Evolutionary conservation across 2,888 invertebrate genomes (phyloP), one percentile per base, ranked within the genome.

Genomic region (Pteria penguin): DNA sequence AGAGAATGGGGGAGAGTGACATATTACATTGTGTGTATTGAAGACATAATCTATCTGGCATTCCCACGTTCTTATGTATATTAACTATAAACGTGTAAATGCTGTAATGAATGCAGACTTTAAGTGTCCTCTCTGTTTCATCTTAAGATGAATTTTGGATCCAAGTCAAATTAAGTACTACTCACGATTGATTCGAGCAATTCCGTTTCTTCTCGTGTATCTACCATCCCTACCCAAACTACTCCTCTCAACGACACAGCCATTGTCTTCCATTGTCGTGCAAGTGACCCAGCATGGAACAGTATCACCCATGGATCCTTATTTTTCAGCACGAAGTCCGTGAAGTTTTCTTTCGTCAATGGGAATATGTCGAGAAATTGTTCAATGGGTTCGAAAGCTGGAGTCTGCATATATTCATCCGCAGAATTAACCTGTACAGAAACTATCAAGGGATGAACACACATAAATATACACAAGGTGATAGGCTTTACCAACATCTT

Each of bases 291-390:
- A 54, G 80, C 76, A 62, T 87, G 86, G 63, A 86, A 84, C 8
- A 87, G 76, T 1, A 86, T 73, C 22, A 87, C 80, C 87, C 87
- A 87, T 3, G 87, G 82, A 65, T 87, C 87, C 31, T 77, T 75
- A 26, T 69, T 73, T 11, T 81, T 73, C 54, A 87, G 60, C 24
- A 87, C 81, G 26, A 70, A 78, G 3, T 80, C 76, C 4, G 86
- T 84, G 52, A 85, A 87, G 61, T 86, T 87, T 3, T 80, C 72
- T 27, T 45, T 61, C 4, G 79, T 83, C 31, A 87, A 65, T 2
- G 84, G 84, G 61, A 87, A 85, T 58, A 87, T 82, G 63, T 87
- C 87, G 58, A 82, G 70, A 65, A 76, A 87, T 73, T 67, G 78
- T 65, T 86, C 85, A 2, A 82, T 79, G 2, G 83, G 80, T 2